These are phyloP conservation scores for Spilogale gracilis DNA, from an alignment of 2,113 vertebrate species.

Conservation along the genomic window DNA sequence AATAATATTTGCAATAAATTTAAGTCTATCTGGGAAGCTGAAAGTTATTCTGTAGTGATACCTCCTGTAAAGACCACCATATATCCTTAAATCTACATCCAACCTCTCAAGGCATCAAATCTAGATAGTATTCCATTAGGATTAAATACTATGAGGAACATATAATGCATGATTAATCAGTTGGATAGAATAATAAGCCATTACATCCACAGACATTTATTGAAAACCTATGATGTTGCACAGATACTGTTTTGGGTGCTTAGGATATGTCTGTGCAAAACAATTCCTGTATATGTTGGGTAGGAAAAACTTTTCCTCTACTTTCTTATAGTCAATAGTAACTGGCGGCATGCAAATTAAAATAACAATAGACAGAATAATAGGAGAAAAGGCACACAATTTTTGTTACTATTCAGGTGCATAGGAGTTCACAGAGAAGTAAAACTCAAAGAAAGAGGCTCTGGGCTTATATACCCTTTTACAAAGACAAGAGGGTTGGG, in stretches of 20 bases:
- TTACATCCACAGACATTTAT: not conserved
- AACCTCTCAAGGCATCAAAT: not conserved
- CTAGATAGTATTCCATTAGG: not conserved
- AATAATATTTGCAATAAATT: slow-evolving; percentile 8
- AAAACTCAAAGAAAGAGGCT: slow-evolving; percentile 24
- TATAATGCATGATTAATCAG: slow-evolving; percentile 13
- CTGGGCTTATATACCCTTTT: not conserved
- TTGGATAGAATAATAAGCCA: not conserved
- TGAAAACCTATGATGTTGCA: not conserved
- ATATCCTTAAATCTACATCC: not conserved
- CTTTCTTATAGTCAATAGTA: not conserved
- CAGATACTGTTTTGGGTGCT: not conserved
- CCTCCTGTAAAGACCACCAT: not conserved
- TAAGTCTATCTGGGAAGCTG: not conserved
- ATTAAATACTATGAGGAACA: not conserved
- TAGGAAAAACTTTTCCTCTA: not conserved
- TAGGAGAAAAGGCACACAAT: not conserved
- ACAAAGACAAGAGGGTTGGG: not conserved
- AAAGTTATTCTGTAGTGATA: not conserved
- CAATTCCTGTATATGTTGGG: not conserved
- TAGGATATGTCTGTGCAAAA: not conserved
- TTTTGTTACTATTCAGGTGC: not conserved
- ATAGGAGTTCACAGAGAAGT: not conserved
- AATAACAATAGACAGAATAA: not conserved
- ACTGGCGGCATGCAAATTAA: not conserved